These are phyloP conservation scores for Nemotelus pantherinus DNA, from an alignment of 2,888 invertebrate genomes.

Conservation along the genomic window DNA sequence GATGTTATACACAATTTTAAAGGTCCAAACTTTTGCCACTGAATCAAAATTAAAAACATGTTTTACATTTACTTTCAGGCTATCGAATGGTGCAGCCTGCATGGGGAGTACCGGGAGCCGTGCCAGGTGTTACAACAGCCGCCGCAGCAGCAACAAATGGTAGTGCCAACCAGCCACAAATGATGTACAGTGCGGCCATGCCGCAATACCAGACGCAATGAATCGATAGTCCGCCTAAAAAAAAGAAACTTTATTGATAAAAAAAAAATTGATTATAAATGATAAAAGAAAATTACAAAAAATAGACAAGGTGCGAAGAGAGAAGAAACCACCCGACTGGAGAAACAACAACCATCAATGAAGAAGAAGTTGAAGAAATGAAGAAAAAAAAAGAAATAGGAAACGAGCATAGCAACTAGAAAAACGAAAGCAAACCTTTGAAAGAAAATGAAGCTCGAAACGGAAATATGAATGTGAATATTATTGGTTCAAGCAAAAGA, in stretches of 20 bases:
- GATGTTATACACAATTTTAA: no score
- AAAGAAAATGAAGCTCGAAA: neutral
- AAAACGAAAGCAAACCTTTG: conserved; percentile 1
- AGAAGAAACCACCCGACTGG: neutral
- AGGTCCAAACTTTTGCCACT: no score
- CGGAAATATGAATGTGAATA: neutral
- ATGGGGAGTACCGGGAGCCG: conserved; percentile 67
- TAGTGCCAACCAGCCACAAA: conserved; percentile 69
- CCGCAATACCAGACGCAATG: conserved; percentile 90
- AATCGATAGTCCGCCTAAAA: conserved; percentile 55
- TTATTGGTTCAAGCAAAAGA: neutral
- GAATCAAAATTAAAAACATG: no score
- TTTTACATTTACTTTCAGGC: conserved; percentile 59
- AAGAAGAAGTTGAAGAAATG: no score
- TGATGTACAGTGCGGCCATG: conserved; percentile 77
- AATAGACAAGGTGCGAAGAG: conserved; percentile 20
- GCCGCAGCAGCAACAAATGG: conserved; percentile 66
- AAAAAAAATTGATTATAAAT: conserved; percentile 19
- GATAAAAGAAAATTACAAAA: conserved; percentile 16
- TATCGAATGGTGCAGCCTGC: conserved; percentile 73
- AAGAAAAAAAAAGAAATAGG: no score
- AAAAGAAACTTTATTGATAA: conserved; percentile 1
- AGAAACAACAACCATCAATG: no score
- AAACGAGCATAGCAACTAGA: neutral
- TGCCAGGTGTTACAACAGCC: conserved; percentile 67